A percentile compares a stretch with the other conserved stretches of the same genome.
Evolutionary conservation across 2,113 vertebrate genomes (phyloP).

Genomic region (Siniperca knerii): DNA sequence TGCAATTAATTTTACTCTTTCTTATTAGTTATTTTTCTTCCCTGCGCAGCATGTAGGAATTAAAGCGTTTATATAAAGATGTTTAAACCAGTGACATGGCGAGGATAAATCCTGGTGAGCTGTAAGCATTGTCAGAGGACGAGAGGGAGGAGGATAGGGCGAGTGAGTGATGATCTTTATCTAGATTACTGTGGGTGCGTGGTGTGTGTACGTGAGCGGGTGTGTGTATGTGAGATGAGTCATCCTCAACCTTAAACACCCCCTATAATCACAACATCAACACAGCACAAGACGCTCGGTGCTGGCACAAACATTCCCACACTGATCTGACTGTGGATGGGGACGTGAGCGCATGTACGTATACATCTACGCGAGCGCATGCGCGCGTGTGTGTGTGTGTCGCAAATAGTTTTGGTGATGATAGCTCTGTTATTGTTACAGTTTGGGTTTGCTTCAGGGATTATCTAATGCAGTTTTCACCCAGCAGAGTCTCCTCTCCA

Average conservation of each 20-base stretch:
- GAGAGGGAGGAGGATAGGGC: constrained; percentile 57
- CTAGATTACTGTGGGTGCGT: constrained; percentile 67
- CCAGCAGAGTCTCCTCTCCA: constrained; percentile 28
- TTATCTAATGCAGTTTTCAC: constrained; percentile 61
- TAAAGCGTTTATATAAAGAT: constrained; percentile 64
- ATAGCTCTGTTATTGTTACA: constrained; percentile 59
- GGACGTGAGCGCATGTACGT: constrained; percentile 1
- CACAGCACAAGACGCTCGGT: constrained; percentile 61
- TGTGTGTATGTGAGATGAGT: constrained; percentile 67
- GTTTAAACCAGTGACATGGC: constrained; percentile 50
- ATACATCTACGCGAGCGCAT: neutral
- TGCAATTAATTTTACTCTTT: constrained; percentile 50
- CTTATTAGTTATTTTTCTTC: constrained; percentile 32
- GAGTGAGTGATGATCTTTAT: constrained; percentile 74
- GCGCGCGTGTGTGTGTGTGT: constrained; percentile 13
- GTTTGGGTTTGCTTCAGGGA: constrained; percentile 48
- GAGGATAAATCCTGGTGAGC: constrained; percentile 67
- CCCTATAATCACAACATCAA: constrained; percentile 78
- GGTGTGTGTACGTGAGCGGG: constrained; percentile 38
- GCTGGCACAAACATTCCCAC: constrained; percentile 68
- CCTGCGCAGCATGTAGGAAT: constrained; percentile 31
- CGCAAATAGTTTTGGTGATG: constrained; percentile 38
- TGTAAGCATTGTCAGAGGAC: constrained; percentile 68
- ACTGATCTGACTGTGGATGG: constrained; percentile 52
- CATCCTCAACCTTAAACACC: constrained; percentile 74